Evolutionary conservation across 2,888 invertebrate genomes (phyloP).

Genomic region (Meteorus cinctellus): DNA sequence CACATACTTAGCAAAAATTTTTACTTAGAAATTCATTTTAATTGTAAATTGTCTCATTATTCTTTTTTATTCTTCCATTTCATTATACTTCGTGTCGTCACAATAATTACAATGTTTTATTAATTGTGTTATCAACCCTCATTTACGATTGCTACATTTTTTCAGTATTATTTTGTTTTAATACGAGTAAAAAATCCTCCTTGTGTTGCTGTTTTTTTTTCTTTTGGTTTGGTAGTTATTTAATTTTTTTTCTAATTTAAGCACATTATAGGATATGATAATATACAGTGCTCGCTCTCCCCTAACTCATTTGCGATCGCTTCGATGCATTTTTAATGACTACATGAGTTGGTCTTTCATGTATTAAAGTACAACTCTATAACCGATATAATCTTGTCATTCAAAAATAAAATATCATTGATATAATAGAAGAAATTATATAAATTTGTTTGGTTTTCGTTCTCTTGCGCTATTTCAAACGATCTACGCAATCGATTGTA

Average conservation of each 20-base stretch:
- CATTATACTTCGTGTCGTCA: constrained; percentile 47
- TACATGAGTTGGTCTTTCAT: neutral
- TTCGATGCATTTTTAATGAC: neutral
- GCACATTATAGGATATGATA: constrained; percentile 66
- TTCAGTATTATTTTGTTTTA: constrained; percentile 45
- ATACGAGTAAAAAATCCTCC: constrained; percentile 56
- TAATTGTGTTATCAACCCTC: constrained; percentile 3
- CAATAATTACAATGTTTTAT: constrained; percentile 56
- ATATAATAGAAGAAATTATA: neutral
- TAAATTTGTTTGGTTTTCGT: neutral
- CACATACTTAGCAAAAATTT: constrained; percentile 41
- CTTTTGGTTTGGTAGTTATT: constrained; percentile 41
- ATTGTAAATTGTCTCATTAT: constrained; percentile 46
- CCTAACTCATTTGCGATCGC: neutral
- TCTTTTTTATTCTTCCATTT: constrained; percentile 24
- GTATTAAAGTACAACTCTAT: neutral
- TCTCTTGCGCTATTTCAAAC: neutral
- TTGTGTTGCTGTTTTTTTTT: constrained; percentile 47
- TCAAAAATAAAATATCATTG: neutral
- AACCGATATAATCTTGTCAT: neutral
- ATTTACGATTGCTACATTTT: constrained; percentile 39
- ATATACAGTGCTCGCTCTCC: constrained; percentile 47
- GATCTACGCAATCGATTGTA: neutral
- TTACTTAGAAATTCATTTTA: constrained; percentile 56
- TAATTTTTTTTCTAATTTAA: constrained; percentile 59